Base-by-base conservation (phyloP, 2,888 invertebrate genomes). In the Drosophila testacea region DNA sequence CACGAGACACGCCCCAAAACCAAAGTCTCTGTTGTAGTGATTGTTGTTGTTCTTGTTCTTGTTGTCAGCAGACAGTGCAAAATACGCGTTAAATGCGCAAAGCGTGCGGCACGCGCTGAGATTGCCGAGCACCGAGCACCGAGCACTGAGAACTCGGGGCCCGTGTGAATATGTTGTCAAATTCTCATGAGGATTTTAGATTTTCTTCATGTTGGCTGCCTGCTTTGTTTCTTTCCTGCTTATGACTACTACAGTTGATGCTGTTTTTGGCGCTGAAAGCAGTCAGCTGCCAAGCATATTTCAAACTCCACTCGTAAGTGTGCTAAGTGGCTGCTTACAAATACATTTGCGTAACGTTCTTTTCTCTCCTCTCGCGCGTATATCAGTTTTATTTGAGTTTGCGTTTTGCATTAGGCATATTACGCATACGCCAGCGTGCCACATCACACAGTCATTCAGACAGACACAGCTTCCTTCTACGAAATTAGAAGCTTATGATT, bases 251-350 rank as follows among this genome's bases (percentile, higher is more conserved):
- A 47, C 44, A 56, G 61, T 39, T 46, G 51, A 11, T 68, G 62
- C 30, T 41, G 44, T n/a, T 64, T 46, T 46, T 76, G 73, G 22
- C 71, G 66, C 50, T 57, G 73, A 56, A 75, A 78, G 76, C 83
- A 85, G 83, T 71, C 71, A 74, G 73, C 75, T 81, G 83, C 80
- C 82, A 71, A 73, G 74, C 86, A 89, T 88, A 88, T 86, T 88
- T 83, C 81, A 85, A 89, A 83, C 83, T 85, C 71, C 74, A 54
- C 80, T 81, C 79, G 73, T 66, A 89, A 81, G 89, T 83, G 86
- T 70, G 88, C 86, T 89, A 86, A 86, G 89, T 86, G 86, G 86
- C 83, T 88, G 88, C 88, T 83, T 86, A 83, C 86, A 77, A 70
- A 85, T 80, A 88, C 85, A 85, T 80, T 83, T 81, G 81, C 79